Conservation (phyloP, 2,113 vertebrate genomes). For the Picathartes gymnocephalus region DNA sequence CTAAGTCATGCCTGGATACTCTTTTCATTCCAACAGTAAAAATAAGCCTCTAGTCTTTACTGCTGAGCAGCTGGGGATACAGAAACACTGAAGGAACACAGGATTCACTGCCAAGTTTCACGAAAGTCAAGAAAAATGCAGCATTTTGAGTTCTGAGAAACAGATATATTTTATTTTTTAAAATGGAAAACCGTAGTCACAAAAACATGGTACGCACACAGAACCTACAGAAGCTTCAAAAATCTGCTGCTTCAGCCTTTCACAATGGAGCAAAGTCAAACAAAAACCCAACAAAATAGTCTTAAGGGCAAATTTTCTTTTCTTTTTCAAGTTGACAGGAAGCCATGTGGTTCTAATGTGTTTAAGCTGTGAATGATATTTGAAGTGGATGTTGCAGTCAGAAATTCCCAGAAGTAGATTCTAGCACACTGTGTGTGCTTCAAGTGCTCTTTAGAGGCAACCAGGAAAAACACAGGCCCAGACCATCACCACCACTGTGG, state of each 20-base stretch:
- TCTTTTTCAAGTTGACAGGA: background rate
- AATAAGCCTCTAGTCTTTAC: background rate
- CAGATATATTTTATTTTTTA: background rate
- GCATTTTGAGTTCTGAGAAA: background rate
- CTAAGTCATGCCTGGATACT: background rate
- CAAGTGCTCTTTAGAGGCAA: background rate
- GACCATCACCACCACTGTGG: background rate
- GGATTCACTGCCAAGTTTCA: background rate
- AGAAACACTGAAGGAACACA: background rate
- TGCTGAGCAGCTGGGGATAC: background rate
- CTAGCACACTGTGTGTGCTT: background rate
- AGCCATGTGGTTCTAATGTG: conserved; percentile 42
- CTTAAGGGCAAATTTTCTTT: background rate
- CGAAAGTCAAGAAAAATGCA: background rate
- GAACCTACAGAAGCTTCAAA: background rate
- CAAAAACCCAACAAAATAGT: background rate
- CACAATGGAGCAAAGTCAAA: background rate
- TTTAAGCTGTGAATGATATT: conserved; percentile 27
- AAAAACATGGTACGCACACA: background rate
- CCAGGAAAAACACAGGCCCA: background rate
- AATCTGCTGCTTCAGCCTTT: conserved; percentile 36
- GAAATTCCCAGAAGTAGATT: conserved; percentile 30
- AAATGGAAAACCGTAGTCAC: background rate
- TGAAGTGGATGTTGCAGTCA: background rate
- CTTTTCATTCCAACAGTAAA: background rate